Conservation (phyloP, 1,140 invertebrate species). For the Polypedilum vanderplanki region DNA sequence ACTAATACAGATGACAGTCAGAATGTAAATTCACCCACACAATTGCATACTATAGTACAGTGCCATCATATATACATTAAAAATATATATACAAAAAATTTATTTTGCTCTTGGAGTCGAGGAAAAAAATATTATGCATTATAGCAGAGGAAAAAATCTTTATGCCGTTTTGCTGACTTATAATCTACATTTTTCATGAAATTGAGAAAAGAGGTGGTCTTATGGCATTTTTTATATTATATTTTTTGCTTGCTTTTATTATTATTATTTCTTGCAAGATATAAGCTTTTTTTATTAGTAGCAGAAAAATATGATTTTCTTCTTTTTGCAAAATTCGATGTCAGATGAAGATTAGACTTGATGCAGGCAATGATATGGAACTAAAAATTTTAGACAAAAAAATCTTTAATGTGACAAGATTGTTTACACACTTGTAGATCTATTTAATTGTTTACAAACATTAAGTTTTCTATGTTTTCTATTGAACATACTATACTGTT, state of each 20-base stretch:
- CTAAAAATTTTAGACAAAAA: too few relatives aligned
- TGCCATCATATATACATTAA: conserved; percentile 11
- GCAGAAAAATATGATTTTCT: not conserved
- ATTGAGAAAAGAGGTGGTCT: conserved; percentile 11
- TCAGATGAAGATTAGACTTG: not conserved
- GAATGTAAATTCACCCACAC: not conserved
- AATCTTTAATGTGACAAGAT: not conserved
- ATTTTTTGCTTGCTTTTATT: not conserved
- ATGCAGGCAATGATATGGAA: not conserved
- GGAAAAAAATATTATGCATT: conserved; percentile 8
- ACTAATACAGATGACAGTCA: not conserved
- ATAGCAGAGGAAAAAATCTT: not conserved
- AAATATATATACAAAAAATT: not conserved
- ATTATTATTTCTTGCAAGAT: not conserved
- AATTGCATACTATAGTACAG: not conserved
- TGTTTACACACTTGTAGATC: not conserved
- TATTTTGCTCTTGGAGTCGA: not conserved
- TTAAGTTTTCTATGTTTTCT: too few relatives aligned
- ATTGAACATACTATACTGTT: too few relatives aligned
- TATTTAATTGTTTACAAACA: too few relatives aligned
- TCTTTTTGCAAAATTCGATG: not conserved
- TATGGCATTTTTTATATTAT: not conserved
- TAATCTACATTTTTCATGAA: conserved; percentile 19
- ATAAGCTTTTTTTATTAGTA: not conserved
- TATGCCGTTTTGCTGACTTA: conserved; percentile 15